Conservation (phyloP, 1,140 invertebrate species). For the Hypsibius dujardini region DNA sequence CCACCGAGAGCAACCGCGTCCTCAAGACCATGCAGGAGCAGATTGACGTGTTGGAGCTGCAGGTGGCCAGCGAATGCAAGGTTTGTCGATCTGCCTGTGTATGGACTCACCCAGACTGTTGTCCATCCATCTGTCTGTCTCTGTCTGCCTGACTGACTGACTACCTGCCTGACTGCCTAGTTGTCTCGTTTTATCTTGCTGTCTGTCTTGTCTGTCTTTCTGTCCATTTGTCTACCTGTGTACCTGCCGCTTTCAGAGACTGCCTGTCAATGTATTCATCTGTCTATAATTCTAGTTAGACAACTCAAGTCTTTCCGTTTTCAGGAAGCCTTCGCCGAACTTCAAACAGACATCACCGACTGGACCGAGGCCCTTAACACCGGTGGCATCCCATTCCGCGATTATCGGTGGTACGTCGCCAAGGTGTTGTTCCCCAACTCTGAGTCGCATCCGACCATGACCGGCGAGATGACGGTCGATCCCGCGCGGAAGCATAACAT, state of each 20-base stretch:
- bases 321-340: slow-evolving; percentile 82
- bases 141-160: no score
- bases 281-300: background rate
- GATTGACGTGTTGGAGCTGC: slow-evolving; percentile 93
- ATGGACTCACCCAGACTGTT: background rate
- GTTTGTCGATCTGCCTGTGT: slow-evolving; percentile 23
- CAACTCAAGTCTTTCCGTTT: slow-evolving; percentile 23
- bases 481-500: slow-evolving; percentile 65
- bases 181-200: no score
- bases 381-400: slow-evolving; percentile 87
- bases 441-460: slow-evolving; percentile 66
- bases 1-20: slow-evolving; percentile 83
- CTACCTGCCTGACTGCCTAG: no score
- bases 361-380: slow-evolving; percentile 78
- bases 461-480: slow-evolving; percentile 55
- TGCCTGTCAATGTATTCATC: no score
- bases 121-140: no score
- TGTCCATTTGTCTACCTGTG: no score
- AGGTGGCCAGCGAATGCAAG: slow-evolving; percentile 96
- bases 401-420: slow-evolving; percentile 91
- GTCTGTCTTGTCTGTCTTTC: no score
- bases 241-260: no score
- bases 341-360: slow-evolving; percentile 98
- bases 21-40: slow-evolving; percentile 98
- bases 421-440: slow-evolving; percentile 92